These are phyloP conservation scores for Drosophila jambulina DNA, from an alignment of 1,140 invertebrate genomes.

Conservation along the genomic window DNA sequence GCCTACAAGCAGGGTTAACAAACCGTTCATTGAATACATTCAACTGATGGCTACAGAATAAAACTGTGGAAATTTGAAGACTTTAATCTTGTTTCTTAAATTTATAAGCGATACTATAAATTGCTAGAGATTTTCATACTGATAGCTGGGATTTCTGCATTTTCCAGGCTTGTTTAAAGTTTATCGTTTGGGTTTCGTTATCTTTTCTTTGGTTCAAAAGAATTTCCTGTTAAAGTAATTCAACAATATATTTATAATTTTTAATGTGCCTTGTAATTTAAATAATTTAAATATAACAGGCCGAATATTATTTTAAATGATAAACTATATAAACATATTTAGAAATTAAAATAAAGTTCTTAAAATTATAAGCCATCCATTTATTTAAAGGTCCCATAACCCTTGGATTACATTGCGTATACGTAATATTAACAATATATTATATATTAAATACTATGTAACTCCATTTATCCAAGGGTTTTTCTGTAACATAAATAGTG, in stretches of 20 bases:
- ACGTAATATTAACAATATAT: not conserved
- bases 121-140: not conserved
- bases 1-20: not conserved
- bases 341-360: not conserved
- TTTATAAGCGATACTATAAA: not conserved
- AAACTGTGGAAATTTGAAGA: not conserved
- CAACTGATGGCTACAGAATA: not conserved
- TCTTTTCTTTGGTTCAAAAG: too few species aligned
- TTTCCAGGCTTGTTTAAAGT: too few species aligned
- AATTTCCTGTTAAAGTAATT: too few species aligned
- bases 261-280: too few species aligned
- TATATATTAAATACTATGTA: not conserved
- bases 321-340: not conserved
- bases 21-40: not conserved
- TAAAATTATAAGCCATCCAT: not conserved
- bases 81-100: not conserved
- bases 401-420: not conserved
- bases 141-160: not conserved
- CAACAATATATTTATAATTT: too few species aligned
- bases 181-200: not conserved
- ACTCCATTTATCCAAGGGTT: too few species aligned
- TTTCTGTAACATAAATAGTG: not conserved
- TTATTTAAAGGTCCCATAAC: not conserved
- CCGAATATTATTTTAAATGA: not conserved
- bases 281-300: too few species aligned